These are phyloP conservation scores for Suillia variegata DNA, from an alignment of 2,888 invertebrate genomes.

Conservation along the genomic window DNA sequence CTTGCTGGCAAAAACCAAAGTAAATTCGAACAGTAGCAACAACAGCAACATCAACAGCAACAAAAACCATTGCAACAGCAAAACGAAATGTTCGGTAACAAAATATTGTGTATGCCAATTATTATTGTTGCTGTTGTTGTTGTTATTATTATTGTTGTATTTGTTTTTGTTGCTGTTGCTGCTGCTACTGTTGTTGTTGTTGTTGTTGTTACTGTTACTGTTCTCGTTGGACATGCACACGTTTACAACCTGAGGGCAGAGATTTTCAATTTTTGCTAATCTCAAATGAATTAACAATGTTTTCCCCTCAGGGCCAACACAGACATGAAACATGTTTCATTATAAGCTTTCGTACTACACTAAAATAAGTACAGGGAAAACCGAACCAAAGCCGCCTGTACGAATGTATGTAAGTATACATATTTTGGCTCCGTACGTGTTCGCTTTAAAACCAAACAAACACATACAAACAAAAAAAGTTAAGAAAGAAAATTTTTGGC, in stretches of 20 bases:
- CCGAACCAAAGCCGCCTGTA: too few relatives aligned
- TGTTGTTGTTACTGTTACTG: neutral
- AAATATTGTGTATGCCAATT: neutral
- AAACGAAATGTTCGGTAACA: neutral
- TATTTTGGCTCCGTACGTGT: neutral
- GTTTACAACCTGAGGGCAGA: slow-evolving; percentile 32
- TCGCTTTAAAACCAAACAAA: slow-evolving; percentile 3
- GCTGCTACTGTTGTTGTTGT: neutral
- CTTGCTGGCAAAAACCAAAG: too few relatives aligned
- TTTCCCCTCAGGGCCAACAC: slow-evolving; percentile 31
- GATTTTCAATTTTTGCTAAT: slow-evolving; percentile 53
- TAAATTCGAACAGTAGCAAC: too few relatives aligned
- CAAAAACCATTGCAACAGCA: neutral
- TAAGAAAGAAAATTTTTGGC: too few relatives aligned
- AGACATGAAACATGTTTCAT: slow-evolving; percentile 1
- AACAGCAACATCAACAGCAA: neutral
- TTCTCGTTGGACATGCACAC: slow-evolving; percentile 4
- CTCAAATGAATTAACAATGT: slow-evolving; percentile 48
- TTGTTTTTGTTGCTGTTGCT: too few relatives aligned
- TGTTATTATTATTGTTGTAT: too few relatives aligned
- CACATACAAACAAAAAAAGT: neutral
- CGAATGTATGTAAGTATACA: too few relatives aligned
- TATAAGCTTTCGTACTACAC: slow-evolving; percentile 3
- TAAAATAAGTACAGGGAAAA: neutral
- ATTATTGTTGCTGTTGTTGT: neutral